Conservation (phyloP, 1,140 invertebrate species). For the Hyphantria cunea region DNA sequence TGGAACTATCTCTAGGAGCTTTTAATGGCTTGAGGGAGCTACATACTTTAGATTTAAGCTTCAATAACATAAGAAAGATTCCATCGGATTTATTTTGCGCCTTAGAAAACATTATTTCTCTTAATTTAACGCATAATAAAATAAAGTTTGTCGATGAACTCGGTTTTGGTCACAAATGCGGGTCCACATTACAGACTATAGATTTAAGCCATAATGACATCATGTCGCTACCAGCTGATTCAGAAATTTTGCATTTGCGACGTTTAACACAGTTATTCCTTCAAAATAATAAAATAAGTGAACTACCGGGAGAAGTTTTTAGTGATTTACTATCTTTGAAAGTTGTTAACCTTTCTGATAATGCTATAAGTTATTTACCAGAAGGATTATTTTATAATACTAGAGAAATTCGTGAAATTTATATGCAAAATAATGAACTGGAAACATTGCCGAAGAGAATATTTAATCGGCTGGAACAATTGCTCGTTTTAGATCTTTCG, state of each 20-base stretch:
- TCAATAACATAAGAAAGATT: conserved; percentile 88
- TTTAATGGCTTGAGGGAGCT: conserved; percentile 86
- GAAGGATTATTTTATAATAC: conserved; percentile 87
- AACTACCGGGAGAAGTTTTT: conserved; percentile 86
- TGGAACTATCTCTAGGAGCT: conserved; percentile 84
- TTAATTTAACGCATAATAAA: conserved; percentile 90
- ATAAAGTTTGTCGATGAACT: conserved; percentile 86
- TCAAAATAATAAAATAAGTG: conserved; percentile 88
- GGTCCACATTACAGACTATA: conserved; percentile 84
- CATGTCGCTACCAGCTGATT: conserved; percentile 84
- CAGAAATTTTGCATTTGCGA: conserved; percentile 85
- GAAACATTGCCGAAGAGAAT: conserved; percentile 87
- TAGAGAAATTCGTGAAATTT: conserved; percentile 87
- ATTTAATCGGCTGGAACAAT: conserved; percentile 85
- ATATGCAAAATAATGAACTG: conserved; percentile 88
- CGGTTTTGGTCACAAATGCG: conserved; percentile 83
- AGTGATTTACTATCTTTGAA: conserved; percentile 86
- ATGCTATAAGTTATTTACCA: conserved; percentile 87
- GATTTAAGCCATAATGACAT: conserved; percentile 89
- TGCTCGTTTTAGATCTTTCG: conserved; percentile 87
- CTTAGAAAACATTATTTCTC: conserved; percentile 86
- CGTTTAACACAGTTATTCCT: conserved; percentile 88
- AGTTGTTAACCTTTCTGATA: conserved; percentile 90
- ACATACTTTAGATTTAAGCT: conserved; percentile 86
- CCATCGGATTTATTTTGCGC: conserved; percentile 88